Percentiles rank a stretch among this genome's conserved stretches.
Evolutionary conservation across 2,113 vertebrate genomes (phyloP).

Genomic region (Melanocharis versteri): DNA sequence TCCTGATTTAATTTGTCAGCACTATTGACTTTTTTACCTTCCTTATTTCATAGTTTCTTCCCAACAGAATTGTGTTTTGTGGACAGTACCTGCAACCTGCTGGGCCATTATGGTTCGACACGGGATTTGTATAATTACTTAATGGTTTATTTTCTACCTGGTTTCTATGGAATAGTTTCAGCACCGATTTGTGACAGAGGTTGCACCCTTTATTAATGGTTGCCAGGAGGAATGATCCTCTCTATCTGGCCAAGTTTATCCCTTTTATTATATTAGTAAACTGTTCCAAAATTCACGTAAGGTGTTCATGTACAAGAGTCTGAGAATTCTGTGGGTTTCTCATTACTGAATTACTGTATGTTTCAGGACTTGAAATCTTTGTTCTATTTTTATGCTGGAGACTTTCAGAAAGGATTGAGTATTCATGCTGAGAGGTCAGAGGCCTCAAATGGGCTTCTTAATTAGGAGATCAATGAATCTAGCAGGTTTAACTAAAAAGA

Average conservation of each 20-base stretch:
- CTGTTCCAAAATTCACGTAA: background rate
- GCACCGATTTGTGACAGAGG: background rate
- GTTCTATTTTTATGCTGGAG: background rate
- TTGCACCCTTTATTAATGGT: accelerated
- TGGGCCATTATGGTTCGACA: background rate
- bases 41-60: background rate
- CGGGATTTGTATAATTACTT: background rate
- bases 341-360: background rate
- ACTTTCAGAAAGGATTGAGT: background rate
- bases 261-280: background rate
- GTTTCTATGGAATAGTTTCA: background rate
- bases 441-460: background rate
- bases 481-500: background rate
- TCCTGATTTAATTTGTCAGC: background rate
- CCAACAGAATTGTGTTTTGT: background rate
- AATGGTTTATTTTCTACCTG: background rate
- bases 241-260: background rate
- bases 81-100: background rate
- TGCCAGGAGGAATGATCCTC: background rate
- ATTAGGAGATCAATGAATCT: background rate
- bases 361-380: background rate
- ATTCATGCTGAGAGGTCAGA: background rate
- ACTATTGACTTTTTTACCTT: background rate
- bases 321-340: background rate
- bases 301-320: too few relatives aligned